Conservation (phyloP, 2,888 invertebrate species). For the Drosophila greeni region DNA sequence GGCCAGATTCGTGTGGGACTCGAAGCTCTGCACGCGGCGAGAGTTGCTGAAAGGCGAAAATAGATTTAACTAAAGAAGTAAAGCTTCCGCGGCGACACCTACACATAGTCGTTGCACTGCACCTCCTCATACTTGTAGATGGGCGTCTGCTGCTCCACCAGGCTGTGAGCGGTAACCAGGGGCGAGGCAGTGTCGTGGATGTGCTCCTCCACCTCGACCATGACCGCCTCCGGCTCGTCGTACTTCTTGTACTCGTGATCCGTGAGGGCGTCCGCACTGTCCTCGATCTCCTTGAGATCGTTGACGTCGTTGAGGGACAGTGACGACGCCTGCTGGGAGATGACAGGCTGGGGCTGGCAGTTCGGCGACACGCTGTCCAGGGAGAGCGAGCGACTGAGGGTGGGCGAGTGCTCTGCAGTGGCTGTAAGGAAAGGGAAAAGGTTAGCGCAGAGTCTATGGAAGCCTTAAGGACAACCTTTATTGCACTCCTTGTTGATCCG, state of each 20-base stretch:
- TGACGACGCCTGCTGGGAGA: conserved; percentile 86
- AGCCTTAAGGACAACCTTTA: conserved; percentile 59
- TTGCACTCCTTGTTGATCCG: conserved; percentile 75
- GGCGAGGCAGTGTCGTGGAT: conserved; percentile 89
- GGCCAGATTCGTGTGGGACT: conserved; percentile 75
- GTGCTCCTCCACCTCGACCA: conserved; percentile 89
- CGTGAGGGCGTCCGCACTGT: conserved; percentile 69
- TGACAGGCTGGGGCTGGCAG: conserved; percentile 70
- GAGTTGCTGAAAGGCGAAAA: conserved; percentile 63
- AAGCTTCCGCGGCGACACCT: conserved; percentile 46
- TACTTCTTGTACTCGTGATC: conserved; percentile 75
- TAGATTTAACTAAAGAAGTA: too few relatives aligned
- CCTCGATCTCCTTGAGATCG: conserved; percentile 81
- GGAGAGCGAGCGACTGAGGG: conserved; percentile 86
- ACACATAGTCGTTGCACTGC: conserved; percentile 82
- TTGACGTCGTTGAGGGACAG: conserved; percentile 86
- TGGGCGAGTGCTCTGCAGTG: conserved; percentile 77
- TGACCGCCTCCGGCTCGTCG: conserved; percentile 84
- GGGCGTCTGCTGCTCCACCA: conserved; percentile 84
- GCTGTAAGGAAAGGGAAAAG: conserved; percentile 19
- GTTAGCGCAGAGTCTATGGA: neutral
- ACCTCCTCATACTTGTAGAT: conserved; percentile 84
- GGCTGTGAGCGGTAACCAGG: conserved; percentile 82
- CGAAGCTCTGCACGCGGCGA: conserved; percentile 76
- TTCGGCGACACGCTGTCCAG: conserved; percentile 85